Evolutionary conservation across 2,888 invertebrate species (phyloP).

Genomic region (Brachynemurus nebulosus): DNA sequence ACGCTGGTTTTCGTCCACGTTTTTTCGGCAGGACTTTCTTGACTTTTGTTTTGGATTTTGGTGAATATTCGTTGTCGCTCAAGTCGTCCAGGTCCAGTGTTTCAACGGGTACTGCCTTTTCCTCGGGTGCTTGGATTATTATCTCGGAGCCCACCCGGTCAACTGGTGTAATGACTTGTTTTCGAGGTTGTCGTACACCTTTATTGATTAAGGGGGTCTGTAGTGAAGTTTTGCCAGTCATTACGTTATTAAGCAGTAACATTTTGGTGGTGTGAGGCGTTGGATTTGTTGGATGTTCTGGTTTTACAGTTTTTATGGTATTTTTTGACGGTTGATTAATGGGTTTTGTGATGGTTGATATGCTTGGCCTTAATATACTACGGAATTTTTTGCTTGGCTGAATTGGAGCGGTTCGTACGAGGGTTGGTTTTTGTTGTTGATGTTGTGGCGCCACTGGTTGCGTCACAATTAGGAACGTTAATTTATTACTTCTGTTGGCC

Average conservation of each 20-base stretch:
- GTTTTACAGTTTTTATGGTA: background rate
- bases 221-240: background rate
- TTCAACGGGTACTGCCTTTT: background rate
- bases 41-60: slow-evolving; percentile 5
- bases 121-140: slow-evolving; percentile 20
- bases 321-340: background rate
- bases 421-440: background rate
- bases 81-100: slow-evolving; percentile 5
- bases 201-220: background rate
- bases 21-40: slow-evolving; percentile 1
- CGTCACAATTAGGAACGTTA: slow-evolving; percentile 1
- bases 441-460: background rate
- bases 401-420: background rate
- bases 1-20: slow-evolving; percentile 5
- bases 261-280: background rate
- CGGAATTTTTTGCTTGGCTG: background rate
- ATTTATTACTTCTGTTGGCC: background rate
- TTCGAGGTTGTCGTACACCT: slow-evolving; percentile 26
- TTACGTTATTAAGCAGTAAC: too few relatives aligned
- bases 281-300: background rate
- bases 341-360: background rate
- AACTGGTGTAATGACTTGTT: slow-evolving; percentile 31
- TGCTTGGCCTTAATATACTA: background rate
- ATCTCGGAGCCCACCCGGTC: slow-evolving; percentile 27
- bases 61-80: slow-evolving; percentile 5